These are phyloP conservation scores for Epizoanthus scotinus DNA, from an alignment of 92 coral and sea anemone species.

Conservation along the genomic window DNA sequence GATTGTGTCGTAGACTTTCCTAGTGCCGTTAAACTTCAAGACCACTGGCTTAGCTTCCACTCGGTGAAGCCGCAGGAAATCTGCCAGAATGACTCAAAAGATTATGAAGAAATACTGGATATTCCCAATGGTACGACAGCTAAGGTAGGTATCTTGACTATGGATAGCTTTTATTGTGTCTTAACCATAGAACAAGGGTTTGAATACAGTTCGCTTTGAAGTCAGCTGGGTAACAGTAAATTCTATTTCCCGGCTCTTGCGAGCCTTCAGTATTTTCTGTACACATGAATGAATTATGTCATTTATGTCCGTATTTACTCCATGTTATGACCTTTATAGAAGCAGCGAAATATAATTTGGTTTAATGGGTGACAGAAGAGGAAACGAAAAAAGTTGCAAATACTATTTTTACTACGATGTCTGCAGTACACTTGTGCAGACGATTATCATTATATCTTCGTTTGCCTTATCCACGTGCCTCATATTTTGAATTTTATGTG, in stretches of 20 bases:
- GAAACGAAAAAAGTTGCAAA: too few relatives aligned
- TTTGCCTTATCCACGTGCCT: not conserved
- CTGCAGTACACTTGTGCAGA: too few relatives aligned
- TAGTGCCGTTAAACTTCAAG: constrained; percentile 74
- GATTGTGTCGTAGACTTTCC: constrained; percentile 89
- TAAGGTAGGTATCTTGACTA: constrained; percentile 9
- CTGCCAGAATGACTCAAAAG: constrained; percentile 38
- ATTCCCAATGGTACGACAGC: constrained; percentile 21
- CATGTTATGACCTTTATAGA: not conserved
- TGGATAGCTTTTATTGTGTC: not conserved
- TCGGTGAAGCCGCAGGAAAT: constrained; percentile 36
- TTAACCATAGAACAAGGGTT: not conserved
- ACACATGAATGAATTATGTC: constrained; percentile 26
- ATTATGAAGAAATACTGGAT: constrained; percentile 66
- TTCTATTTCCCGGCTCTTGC: constrained; percentile 6
- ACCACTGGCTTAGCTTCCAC: constrained; percentile 86
- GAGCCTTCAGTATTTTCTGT: constrained; percentile 15
- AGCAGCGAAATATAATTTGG: not conserved
- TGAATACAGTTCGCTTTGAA: not conserved
- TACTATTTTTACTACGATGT: too few relatives aligned
- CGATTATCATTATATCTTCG: not conserved
- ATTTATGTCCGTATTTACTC: not conserved
- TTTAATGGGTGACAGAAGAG: not conserved
- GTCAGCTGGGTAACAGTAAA: too few relatives aligned
- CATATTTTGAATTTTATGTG: not conserved